Conservation (phyloP, 2,888 invertebrate genomes). For the Prosapia bicincta region DNA sequence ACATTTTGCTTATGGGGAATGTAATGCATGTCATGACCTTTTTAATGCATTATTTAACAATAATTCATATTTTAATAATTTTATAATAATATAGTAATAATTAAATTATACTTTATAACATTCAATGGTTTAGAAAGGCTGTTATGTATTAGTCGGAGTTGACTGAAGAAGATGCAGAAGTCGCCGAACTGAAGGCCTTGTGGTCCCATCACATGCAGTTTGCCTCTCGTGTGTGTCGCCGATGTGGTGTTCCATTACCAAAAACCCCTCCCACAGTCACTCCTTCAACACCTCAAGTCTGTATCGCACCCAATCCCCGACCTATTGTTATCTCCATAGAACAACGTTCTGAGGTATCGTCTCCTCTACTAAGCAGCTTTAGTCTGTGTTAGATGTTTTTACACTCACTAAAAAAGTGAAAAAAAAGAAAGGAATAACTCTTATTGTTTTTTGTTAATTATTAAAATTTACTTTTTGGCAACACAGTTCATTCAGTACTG, state of each 20-base stretch:
- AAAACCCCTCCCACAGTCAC: slow-evolving; percentile 21
- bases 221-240: slow-evolving; percentile 38
- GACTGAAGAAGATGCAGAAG: slow-evolving; percentile 40
- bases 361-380: not conserved
- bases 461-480: not conserved
- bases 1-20: not conserved
- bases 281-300: slow-evolving; percentile 4
- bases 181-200: slow-evolving; percentile 40
- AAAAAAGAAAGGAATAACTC: not conserved
- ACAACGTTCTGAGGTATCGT: slow-evolving; percentile 30
- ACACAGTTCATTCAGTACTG: not conserved
- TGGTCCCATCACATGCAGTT: slow-evolving; percentile 40
- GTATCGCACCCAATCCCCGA: slow-evolving; percentile 2
- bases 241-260: slow-evolving; percentile 35
- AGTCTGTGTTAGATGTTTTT: not conserved
- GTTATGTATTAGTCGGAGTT: not conserved
- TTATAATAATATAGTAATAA: not conserved
- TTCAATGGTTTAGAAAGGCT: not conserved
- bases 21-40: not conserved
- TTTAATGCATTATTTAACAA: not conserved
- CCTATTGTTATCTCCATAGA: slow-evolving; percentile 27
- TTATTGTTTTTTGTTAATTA: not conserved
- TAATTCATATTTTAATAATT: not conserved
- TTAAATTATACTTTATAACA: not conserved
- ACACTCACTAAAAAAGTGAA: not conserved